Base-by-base conservation (phyloP, 2,888 invertebrate genomes). In the Lycophotia porphyrea region DNA sequence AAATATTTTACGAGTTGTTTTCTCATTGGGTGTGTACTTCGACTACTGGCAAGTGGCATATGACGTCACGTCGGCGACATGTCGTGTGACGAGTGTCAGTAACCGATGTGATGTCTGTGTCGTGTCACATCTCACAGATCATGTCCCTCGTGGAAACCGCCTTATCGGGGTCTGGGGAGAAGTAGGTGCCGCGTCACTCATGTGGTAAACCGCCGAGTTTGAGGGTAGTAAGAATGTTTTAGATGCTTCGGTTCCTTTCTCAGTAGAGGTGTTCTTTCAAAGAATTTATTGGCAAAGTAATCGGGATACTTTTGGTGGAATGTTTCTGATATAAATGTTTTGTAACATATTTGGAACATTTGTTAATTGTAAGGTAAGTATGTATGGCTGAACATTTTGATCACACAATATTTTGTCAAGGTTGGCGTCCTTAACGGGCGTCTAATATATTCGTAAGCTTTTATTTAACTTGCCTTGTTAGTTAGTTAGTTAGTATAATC, bases 1-100 rank as follows among this genome's bases (percentile, higher is more conserved):
- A 70, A 71, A 39, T 70, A 74, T 71, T 81, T 82, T 81, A 81
- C 77, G 72, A 81, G 69, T 72, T 80, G 81, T 80, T 80, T 81
- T 71, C 84, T 84, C 61, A 60, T 49, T 52, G 65, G 47, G 78
- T 69, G 34, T n/a, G 42, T 67, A 42, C 4, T 18, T 55, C 63
- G 63, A 55, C 64, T 61, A 61, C 36, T 63, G 81, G 80, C 58
- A 71, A 21, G 27, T 67, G 68, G 47, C 36, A n/a, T 9, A 39
- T 74, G 76, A 70, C 60, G 80, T 82, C 81, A 82, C 72, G 67
- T 63, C 58, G 72, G 72, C 34, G 47, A 73, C 39, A 71, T 47
- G 55, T 68, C 31, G 31, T 42, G 65, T 73, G 67, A 75, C 72
- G 71, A 61, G 67, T 39, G 64, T 64, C 65, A 55, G 60, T 61